Percentiles rank a stretch among this genome's conserved stretches.
These are phyloP conservation scores for Cheirogaleus major DNA, from an alignment of 2,797 vertebrate genomes.

Conservation along the genomic window DNA sequence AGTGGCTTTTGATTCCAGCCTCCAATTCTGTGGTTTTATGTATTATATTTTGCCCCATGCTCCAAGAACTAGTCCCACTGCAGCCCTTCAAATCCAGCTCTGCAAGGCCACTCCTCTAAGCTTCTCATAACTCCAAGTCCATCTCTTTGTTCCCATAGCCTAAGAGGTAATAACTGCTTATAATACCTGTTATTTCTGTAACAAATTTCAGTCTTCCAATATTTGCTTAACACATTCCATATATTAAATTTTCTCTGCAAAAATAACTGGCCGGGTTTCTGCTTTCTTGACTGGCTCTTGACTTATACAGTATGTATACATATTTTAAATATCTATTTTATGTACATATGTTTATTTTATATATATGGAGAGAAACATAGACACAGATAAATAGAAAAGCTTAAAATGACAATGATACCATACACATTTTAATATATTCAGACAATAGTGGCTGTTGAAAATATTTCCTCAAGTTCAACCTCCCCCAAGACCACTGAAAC, in stretches of 20 bases:
- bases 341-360: not conserved
- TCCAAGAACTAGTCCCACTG: not conserved
- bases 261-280: not conserved
- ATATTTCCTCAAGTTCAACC: not conserved
- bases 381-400: not conserved
- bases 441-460: not conserved
- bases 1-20: not conserved
- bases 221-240: not conserved
- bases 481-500: slow-evolving; percentile 19
- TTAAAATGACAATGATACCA: slow-evolving; percentile 6
- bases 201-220: not conserved
- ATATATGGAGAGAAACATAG: not conserved
- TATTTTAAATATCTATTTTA: slow-evolving; percentile 10
- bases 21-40: not conserved
- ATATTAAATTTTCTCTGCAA: slow-evolving; percentile 20
- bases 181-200: not conserved
- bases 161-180: not conserved
- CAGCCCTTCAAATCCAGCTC: not conserved
- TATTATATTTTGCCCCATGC: not conserved
- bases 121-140: not conserved
- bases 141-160: not conserved
- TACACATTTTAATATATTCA: slow-evolving; percentile 31
- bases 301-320: not conserved
- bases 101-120: not conserved
- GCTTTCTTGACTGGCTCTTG: not conserved